Conservation (phyloP, 2,113 vertebrate genomes). For the Phrynocephalus versicolor region DNA sequence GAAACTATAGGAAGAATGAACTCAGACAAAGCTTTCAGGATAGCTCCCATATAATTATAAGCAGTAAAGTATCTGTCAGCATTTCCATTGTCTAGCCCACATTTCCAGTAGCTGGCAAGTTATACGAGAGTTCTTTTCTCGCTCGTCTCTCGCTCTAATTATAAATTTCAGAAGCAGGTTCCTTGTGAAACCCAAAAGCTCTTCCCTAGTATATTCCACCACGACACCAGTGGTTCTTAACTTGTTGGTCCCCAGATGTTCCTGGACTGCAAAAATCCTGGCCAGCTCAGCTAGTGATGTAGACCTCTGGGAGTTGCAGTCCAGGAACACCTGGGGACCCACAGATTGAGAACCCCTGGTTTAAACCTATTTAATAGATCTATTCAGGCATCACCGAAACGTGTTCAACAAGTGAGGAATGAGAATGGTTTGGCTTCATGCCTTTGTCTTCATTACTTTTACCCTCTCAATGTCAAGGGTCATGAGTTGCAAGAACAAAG, state of each 20-base stretch:
- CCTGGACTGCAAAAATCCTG: no score
- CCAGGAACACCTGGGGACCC: no score
- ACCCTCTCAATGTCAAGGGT: no score
- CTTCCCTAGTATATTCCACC: background rate
- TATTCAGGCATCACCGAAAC: background rate
- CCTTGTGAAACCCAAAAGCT: background rate
- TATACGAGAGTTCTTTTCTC: constrained; percentile 13
- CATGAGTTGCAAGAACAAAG: no score
- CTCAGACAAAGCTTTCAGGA: constrained; percentile 46
- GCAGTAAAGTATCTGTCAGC: constrained; percentile 36
- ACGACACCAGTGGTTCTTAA: no score
- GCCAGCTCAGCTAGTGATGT: no score
- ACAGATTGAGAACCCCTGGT: no score
- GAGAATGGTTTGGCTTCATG: background rate
- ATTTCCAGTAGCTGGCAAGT: constrained; percentile 34
- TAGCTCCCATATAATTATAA: constrained; percentile 40
- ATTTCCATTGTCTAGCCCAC: constrained; percentile 31
- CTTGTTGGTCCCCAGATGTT: no score
- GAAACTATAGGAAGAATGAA: constrained; percentile 27
- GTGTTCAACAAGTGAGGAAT: no score
- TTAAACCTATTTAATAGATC: background rate
- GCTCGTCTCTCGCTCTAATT: constrained; percentile 1
- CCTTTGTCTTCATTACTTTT: no score
- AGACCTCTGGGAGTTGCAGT: no score
- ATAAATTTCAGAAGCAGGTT: constrained; percentile 20